Percentiles rank a stretch among this genome's conserved stretches.
phyloP scores from a whole-genome alignment of 2,797 vertebrate genomes.

The Echeneis naucrates region DNA sequence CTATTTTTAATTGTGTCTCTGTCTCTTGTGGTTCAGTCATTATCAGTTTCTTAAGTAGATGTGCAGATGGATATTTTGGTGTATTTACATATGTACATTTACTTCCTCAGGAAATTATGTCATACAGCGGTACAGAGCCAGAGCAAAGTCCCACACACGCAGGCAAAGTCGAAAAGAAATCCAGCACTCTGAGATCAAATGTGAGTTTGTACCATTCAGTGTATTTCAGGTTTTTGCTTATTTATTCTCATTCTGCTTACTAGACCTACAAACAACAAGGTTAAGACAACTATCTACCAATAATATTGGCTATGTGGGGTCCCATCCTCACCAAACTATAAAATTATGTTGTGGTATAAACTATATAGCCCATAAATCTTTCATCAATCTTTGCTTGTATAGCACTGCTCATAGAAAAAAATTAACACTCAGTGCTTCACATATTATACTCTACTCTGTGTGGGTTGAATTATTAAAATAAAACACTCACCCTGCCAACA shows the following conservation, averaged over 20 bases:
- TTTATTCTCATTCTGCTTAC: not conserved
- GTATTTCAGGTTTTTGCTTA: not conserved
- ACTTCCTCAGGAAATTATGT: slow-evolving; percentile 62
- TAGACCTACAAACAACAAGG: not conserved
- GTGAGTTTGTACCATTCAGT: slow-evolving; percentile 47
- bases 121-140: slow-evolving; percentile 40
- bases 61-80: not conserved
- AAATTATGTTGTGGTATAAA: too few species aligned
- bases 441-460: too few species aligned
- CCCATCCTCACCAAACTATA: too few species aligned
- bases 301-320: not conserved
- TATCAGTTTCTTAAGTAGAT: not conserved
- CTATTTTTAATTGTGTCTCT: not conserved
- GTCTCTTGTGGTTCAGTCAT: slow-evolving; percentile 2
- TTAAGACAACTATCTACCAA: not conserved
- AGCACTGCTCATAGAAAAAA: too few species aligned
- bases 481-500: too few species aligned
- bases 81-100: slow-evolving; percentile 13
- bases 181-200: slow-evolving; percentile 59
- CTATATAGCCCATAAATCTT: too few species aligned
- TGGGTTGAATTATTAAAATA: too few species aligned
- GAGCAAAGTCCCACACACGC: slow-evolving; percentile 33
- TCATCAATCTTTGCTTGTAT: too few species aligned
- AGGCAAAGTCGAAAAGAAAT: slow-evolving; percentile 29
- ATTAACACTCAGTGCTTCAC: too few species aligned